Conservation (phyloP, 2,888 invertebrate genomes). For the Nebria brevicollis region DNA sequence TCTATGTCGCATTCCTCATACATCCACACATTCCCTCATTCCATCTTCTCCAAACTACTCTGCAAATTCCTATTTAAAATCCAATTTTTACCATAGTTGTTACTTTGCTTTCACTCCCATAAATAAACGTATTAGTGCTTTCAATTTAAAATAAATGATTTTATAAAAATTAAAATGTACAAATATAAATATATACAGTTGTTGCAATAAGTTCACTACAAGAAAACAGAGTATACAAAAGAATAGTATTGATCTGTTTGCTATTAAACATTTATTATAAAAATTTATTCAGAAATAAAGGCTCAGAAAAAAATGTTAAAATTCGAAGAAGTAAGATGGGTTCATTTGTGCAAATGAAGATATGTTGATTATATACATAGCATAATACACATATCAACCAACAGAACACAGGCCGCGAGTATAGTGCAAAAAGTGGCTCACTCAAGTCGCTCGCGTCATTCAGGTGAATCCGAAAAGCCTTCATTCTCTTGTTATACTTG, state of each 20-base stretch:
- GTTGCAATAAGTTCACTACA: no score
- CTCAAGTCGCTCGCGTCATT: constrained; percentile 35
- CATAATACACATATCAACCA: constrained; percentile 26
- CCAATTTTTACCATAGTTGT: no score
- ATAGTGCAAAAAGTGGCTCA: constrained; percentile 32
- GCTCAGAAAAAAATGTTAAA: background rate
- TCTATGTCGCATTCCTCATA: no score
- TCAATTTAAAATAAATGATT: no score
- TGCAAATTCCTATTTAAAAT: no score
- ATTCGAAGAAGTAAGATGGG: background rate
- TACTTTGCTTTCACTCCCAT: no score
- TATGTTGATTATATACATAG: constrained; percentile 28
- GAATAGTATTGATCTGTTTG: background rate
- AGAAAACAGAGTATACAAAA: no score
- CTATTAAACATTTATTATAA: constrained; percentile 28
- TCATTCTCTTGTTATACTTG: background rate
- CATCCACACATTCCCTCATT: no score
- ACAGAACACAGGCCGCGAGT: background rate
- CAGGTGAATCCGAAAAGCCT: constrained; percentile 34
- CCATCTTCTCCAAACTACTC: no score
- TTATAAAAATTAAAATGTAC: no score
- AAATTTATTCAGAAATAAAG: background rate
- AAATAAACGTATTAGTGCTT: no score
- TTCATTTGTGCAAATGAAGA: background rate
- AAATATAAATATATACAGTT: no score